phyloP scores from a whole-genome alignment of 2,113 vertebrate genomes.

The Nothobranchius furzeri region DNA sequence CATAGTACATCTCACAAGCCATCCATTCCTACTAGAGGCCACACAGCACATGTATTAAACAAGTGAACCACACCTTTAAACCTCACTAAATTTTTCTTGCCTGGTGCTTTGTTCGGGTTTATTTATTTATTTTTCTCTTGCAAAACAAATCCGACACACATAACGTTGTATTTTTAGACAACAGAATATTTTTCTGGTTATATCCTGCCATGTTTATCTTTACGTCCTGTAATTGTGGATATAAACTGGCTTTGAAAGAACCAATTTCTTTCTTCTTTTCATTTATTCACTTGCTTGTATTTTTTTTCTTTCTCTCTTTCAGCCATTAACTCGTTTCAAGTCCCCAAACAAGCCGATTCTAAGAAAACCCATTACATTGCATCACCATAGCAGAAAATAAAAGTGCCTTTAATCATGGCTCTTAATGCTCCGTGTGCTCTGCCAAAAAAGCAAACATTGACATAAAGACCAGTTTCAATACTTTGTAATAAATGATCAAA shows the following conservation, averaged over 20 bases:
- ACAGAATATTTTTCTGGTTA: background rate
- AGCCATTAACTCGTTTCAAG: background rate
- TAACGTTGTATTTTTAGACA: background rate
- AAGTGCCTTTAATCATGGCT: background rate
- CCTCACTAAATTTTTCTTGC: no score
- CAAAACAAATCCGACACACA: background rate
- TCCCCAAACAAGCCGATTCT: constrained; percentile 15
- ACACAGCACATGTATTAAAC: no score
- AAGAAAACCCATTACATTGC: constrained; percentile 6
- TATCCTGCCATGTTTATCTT: background rate
- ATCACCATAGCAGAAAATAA: background rate
- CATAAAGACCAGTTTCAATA: background rate
- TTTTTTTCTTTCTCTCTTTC: background rate
- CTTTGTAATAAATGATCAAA: background rate
- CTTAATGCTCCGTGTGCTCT: background rate
- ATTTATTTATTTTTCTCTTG: no score
- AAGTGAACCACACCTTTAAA: no score
- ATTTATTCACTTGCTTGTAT: background rate
- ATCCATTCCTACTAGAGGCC: no score
- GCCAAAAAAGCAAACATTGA: background rate
- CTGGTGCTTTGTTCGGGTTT: no score
- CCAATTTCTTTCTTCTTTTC: constrained; percentile 11
- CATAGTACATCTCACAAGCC: no score
- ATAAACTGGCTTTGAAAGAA: background rate
- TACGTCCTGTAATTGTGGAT: background rate